These are phyloP conservation scores for Fulmarus glacialis DNA, from an alignment of 2,113 vertebrate genomes.

Conservation along the genomic window DNA sequence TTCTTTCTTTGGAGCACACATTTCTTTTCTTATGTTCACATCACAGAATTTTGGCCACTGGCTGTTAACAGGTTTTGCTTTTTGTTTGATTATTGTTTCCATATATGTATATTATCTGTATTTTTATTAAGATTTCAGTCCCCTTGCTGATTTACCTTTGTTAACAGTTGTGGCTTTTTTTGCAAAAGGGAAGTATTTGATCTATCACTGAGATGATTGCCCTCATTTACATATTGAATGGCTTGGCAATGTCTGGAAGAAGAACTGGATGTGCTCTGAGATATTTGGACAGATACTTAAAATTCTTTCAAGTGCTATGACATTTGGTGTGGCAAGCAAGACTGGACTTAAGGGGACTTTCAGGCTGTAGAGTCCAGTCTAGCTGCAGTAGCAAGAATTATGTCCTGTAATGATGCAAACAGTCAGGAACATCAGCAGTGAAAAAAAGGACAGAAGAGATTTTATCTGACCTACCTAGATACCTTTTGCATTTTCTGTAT, in stretches of 20 bases:
- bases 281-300: not conserved
- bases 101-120: not conserved
- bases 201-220: not conserved
- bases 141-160: not conserved
- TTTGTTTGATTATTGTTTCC: not conserved
- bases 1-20: not conserved
- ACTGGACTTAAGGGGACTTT: not conserved
- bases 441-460: not conserved
- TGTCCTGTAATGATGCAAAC: not conserved
- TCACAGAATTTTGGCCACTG: not conserved
- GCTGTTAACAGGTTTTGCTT: not conserved
- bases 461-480: not conserved
- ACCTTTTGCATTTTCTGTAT: not conserved
- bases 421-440: not conserved
- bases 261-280: not conserved
- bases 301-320: not conserved
- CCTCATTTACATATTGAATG: not conserved
- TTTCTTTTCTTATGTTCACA: not conserved
- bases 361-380: not conserved
- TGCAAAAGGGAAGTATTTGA: not conserved
- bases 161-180: not conserved
- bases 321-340: not conserved
- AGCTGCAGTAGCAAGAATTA: not conserved
- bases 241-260: not conserved
- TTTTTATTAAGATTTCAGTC: not conserved